Evolutionary conservation across 2,888 invertebrate genomes (phyloP).

Genomic region (Cryptus viduatorius): DNA sequence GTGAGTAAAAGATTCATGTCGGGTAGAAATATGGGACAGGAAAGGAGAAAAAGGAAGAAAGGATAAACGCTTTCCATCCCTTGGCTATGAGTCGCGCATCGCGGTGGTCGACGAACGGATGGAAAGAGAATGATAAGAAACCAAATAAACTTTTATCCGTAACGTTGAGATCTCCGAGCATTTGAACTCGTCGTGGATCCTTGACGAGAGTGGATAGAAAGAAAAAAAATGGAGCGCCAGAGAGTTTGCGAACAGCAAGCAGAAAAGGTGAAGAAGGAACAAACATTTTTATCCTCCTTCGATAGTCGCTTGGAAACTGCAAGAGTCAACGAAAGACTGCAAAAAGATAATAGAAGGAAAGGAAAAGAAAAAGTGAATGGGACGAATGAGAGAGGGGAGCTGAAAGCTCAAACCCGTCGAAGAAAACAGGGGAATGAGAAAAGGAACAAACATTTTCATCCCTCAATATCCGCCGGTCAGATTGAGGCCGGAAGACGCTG

Average conservation of each 20-base stretch:
- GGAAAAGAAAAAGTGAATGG: not conserved
- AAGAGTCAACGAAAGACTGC: not conserved
- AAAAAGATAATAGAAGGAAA: not conserved
- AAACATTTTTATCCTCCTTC: conserved; percentile 19
- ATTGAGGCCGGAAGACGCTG: conserved; percentile 35
- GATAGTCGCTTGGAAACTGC: not conserved
- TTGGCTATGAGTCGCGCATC: not conserved
- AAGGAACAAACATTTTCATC: conserved; percentile 37
- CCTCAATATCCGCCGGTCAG: conserved; percentile 40
- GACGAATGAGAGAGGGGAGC: not conserved
- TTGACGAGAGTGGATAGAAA: not conserved
- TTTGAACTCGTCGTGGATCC: not conserved
- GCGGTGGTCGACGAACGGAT: conserved; percentile 1
- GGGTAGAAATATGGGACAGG: not conserved
- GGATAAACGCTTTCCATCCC: conserved; percentile 7
- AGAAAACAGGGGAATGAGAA: conserved; percentile 1
- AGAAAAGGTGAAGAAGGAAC: not conserved
- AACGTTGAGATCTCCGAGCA: not conserved
- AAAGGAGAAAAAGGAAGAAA: not conserved
- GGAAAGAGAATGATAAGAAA: conserved; percentile 6
- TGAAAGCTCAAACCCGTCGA: not conserved
- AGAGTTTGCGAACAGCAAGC: not conserved
- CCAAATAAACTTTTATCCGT: conserved; percentile 43
- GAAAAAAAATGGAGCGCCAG: not conserved
- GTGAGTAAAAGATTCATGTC: not conserved